Evolutionary conservation across 2,797 vertebrate genomes (phyloP), one percentile per base, ranked within the genome.

Genomic region (Amblyraja radiata): DNA sequence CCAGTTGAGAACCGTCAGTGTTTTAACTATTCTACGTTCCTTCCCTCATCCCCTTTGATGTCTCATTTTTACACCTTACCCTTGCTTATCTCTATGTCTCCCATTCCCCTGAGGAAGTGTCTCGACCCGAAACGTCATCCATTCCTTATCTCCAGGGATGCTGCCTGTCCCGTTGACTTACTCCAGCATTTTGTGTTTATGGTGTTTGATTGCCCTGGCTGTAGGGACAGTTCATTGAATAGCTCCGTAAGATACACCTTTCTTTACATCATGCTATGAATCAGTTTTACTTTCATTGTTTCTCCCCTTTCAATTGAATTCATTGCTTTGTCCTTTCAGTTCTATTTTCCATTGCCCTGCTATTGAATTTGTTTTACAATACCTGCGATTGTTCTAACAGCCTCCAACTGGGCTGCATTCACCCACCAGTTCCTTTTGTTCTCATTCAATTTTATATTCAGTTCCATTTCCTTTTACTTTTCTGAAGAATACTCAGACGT

Each of bases 371-470:
- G 39, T n/a, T 63, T 36, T 32, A 36, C 14, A n/a, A 88, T 36
- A 68, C 36, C 65, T 88, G 63, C n/a, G 65, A 36, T 36, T 18
- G 68, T 68, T 36, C 16, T 88, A 18, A 36, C 5, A 18, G 46
- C 81, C 61, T 25, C 58, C 61, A 1, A 11, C 16, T 23, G 61
- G 14, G 61, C 84, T 68, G 63, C 84, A 68, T 88, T 36, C n/a
- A 88, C 46, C 46, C 46, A 32, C n/a, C 28, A 86, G 58, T 63
- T 14, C 28, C 28, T 86, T 88, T 18, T 18, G 21, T 88, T 68
- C 84, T 68, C 16, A 68, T 88, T 88, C 36, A n/a, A 88, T 88
- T 88, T 88, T 88, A 61, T 68, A 88, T 88, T 88, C 84, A 68
- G 61, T 88, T 88, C 84, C 63, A 88, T 88, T 88, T 68, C n/a